These are phyloP conservation scores for Petrosia ficiformis DNA, from an alignment of 37 sponge, comb jelly and placozoan genomes.

Conservation along the genomic window DNA sequence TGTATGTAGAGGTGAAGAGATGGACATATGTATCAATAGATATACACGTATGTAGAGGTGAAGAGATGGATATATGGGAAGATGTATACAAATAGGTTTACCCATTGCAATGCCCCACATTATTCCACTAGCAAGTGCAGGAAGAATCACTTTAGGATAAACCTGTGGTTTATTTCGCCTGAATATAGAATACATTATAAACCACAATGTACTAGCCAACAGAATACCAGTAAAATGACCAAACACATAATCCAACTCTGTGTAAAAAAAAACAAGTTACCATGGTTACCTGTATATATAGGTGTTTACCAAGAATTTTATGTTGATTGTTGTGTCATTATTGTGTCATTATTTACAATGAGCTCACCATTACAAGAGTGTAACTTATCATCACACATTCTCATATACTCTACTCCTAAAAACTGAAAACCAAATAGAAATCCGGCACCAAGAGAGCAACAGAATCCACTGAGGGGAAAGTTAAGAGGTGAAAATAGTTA, in stretches of 20 bases:
- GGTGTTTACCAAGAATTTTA: no score
- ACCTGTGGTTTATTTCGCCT: constrained; percentile 69
- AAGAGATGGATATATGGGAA: no score
- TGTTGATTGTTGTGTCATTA: no score
- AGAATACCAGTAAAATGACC: constrained; percentile 78
- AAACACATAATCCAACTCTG: constrained; percentile 76
- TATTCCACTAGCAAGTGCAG: constrained; percentile 78
- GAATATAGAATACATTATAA: constrained; percentile 48
- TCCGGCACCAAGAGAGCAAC: constrained; percentile 58
- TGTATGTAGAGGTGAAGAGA: no score
- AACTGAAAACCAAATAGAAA: constrained; percentile 56
- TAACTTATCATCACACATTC: constrained; percentile 38
- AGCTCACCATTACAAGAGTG: constrained; percentile 41
- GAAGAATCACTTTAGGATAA: constrained; percentile 68
- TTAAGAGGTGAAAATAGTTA: no score
- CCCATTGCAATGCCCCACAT: constrained; percentile 88
- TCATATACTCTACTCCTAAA: constrained; percentile 45
- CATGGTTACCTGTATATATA: background rate
- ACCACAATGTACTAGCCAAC: constrained; percentile 60
- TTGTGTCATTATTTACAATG: no score
- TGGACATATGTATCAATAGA: no score
- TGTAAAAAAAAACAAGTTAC: background rate
- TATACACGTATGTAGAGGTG: no score
- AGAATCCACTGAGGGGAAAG: constrained; percentile 63
- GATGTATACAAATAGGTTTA: constrained; percentile 7